Base-by-base conservation (phyloP, 1,140 invertebrate genomes). In the Hypothenemus hampei region DNA sequence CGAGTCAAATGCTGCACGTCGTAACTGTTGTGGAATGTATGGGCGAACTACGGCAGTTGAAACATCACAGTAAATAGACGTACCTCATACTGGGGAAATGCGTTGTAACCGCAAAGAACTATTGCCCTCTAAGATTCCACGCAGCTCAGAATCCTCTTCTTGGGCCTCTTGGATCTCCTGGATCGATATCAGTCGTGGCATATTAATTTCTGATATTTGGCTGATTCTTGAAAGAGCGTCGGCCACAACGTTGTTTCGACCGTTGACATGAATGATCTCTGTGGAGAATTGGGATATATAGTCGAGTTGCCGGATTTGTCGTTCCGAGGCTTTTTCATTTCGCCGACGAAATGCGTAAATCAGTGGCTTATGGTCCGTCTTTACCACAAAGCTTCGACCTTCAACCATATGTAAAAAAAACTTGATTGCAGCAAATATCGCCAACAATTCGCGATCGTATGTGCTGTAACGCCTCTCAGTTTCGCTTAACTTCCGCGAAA, bases 361-460 rank as follows among this genome's bases (percentile, higher is more conserved):
- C 13, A 43, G n/a, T 7, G 54, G 45, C 24, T 50, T 50, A 29
- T 50, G 45, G 26, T 58, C 44, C 63, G 37, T 57, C 15, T n/a
- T 66, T 2, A 71, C 60, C 0, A 41, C 55, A 24, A 70, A 69
- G 1, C 11, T 6, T n/a, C 58, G 15, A 4, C 55, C 66, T 57
- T 71, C 64, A 15, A 72, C 10, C 41, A 67, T 33, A 37, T 65
- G 61, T 19, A 1, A 13, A 40, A 55, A 46, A 48, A 24, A 15
- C 20, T 54, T 35, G 11, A 55, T 24, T 19, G 19, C 39, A 18
- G 26, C 8, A 31, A 41, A 50, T 15, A 52, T 35, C 16, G 39
- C 50, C 15, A 48, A 13, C 7, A 58, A 29, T 62, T 77, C 71
- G 3, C 72, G 46, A 57, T 75, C 66, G 45, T 72, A 74, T 0